Conservation (phyloP, 2,888 invertebrate genomes). For the Nomada fabriciana region DNA sequence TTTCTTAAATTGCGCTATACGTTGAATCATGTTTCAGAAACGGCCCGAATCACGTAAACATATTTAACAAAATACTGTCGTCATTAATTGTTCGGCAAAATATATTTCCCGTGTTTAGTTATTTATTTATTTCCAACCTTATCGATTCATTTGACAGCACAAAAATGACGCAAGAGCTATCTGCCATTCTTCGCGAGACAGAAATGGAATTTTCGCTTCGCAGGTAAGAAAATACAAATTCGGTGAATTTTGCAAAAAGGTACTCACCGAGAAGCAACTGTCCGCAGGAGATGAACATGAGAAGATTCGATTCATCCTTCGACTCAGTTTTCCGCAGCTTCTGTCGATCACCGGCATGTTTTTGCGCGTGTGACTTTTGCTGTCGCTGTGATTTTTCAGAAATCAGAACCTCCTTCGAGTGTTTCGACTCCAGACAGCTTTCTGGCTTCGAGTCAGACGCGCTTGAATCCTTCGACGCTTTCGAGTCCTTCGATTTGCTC, state of each 20-base stretch:
- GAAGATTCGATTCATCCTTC: slow-evolving; percentile 78
- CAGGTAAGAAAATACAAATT: too few relatives aligned
- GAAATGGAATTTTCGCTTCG: too few relatives aligned
- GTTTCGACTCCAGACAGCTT: slow-evolving; percentile 81
- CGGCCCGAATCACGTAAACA: too few relatives aligned
- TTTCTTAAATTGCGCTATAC: too few relatives aligned
- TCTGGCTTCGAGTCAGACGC: slow-evolving; percentile 77
- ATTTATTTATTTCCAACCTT: too few relatives aligned
- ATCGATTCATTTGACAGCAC: too few relatives aligned
- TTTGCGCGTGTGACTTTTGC: slow-evolving; percentile 65
- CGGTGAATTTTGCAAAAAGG: not conserved
- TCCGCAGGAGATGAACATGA: slow-evolving; percentile 82
- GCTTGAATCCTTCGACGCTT: slow-evolving; percentile 76
- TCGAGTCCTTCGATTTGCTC: slow-evolving; percentile 79
- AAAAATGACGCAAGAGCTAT: too few relatives aligned
- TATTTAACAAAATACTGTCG: too few relatives aligned
- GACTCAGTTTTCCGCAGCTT: slow-evolving; percentile 53
- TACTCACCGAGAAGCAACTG: slow-evolving; percentile 79
- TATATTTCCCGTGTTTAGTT: too few relatives aligned
- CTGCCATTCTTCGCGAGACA: too few relatives aligned
- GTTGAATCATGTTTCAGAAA: too few relatives aligned
- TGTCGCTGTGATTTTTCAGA: slow-evolving; percentile 74
- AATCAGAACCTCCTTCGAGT: slow-evolving; percentile 82
- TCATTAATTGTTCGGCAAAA: too few relatives aligned
- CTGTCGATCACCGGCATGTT: slow-evolving; percentile 53